Evolutionary conservation across 2,888 invertebrate species (phyloP), one percentile per base, ranked within the genome.

Genomic region (Lampropteryx suffumata): DNA sequence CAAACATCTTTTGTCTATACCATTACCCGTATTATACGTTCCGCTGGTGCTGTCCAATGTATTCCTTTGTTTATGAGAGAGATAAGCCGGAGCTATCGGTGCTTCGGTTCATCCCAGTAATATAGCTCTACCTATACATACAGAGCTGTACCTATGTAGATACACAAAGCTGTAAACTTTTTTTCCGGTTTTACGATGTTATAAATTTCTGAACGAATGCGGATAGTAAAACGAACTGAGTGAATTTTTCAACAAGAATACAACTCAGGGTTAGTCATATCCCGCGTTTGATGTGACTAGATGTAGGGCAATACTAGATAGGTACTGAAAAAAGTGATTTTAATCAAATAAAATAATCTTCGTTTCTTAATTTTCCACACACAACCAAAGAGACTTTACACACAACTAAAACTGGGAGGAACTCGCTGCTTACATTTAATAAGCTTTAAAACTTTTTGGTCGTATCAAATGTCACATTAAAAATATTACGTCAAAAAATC

Each of bases 161-260:
- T n/a, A 72, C 67, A 69, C 70, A 65, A 55, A 72, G 79, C 65
- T 73, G 79, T 84, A 82, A 83, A 73, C 80, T 84, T 85, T 84
- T 82, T 81, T 73, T 73, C 65, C 69, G 59, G 65, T 75, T 79
- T 79, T 73, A 76, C 78, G 67, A 71, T 69, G 76, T 71, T 82
- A 79, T 86, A 87, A 85, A 87, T 84, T 48, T 84, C 76, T 70
- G 77, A 76, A 82, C 76, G 84, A 79, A 81, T 72, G 71, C 68
- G 71, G 75, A 77, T 76, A 79, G 79, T 86, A 84, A 85, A 84
- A 78, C 71, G 70, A 65, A 71, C 72, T 68, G 76, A 82, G 80
- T 86, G 79, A 84, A 84, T 84, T 82, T 84, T 84, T 82, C 73
- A 84, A 69, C 70, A 64, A 64, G 67, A 71, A 70, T 66, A 73